These are phyloP conservation scores for Colossoma macropomum DNA, from an alignment of 2,113 vertebrate genomes.

Conservation along the genomic window DNA sequence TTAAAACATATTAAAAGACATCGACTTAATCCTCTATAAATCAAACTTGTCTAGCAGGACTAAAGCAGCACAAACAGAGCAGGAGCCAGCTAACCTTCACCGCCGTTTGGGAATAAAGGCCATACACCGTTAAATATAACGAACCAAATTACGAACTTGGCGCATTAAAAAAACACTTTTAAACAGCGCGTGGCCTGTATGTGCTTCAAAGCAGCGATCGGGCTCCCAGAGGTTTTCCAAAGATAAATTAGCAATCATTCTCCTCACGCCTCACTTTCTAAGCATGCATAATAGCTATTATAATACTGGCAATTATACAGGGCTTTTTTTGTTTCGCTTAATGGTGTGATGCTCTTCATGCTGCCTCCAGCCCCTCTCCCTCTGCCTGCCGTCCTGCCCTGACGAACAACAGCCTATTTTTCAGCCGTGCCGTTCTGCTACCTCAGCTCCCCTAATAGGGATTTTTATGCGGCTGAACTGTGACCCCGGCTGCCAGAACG, in stretches of 20 bases:
- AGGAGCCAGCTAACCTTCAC: slow-evolving; percentile 48
- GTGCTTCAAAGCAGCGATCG: slow-evolving; percentile 61
- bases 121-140: slow-evolving; percentile 48
- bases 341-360: slow-evolving; percentile 68
- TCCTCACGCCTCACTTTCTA: slow-evolving; percentile 70
- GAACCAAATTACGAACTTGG: slow-evolving; percentile 51
- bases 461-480: slow-evolving; percentile 74
- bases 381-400: slow-evolving; percentile 75
- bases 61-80: slow-evolving; percentile 32
- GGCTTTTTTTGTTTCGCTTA: slow-evolving; percentile 75
- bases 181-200: slow-evolving; percentile 50
- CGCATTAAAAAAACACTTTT: slow-evolving; percentile 45
- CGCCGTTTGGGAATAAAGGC: slow-evolving; percentile 44
- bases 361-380: slow-evolving; percentile 66
- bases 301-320: slow-evolving; percentile 79
- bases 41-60: slow-evolving; percentile 48
- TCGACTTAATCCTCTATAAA: slow-evolving; percentile 39
- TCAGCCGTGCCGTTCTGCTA: slow-evolving; percentile 84
- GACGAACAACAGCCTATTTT: slow-evolving; percentile 79
- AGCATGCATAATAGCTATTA: slow-evolving; percentile 80
- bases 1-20: slow-evolving; percentile 31
- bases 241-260: slow-evolving; percentile 75
- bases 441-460: slow-evolving; percentile 85
- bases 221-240: slow-evolving; percentile 72
- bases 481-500: slow-evolving; percentile 78